These are phyloP conservation scores for Eupithecia subfuscata DNA, from an alignment of 2,888 invertebrate genomes.

Conservation along the genomic window DNA sequence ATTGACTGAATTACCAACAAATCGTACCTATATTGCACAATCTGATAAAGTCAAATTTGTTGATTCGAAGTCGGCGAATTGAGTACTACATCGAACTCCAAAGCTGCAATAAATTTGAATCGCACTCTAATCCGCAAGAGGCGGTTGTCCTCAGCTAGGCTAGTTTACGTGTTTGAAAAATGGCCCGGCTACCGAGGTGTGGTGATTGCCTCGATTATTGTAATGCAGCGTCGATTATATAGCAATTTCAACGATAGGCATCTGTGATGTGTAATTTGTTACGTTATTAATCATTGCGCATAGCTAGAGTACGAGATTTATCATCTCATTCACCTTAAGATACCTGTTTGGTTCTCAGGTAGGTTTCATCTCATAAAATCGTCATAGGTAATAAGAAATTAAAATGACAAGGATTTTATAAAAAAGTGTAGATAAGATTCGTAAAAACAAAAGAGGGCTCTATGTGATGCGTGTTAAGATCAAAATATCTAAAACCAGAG, in stretches of 20 bases:
- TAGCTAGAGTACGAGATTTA: slow-evolving; percentile 16
- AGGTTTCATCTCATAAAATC: background rate
- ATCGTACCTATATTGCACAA: background rate
- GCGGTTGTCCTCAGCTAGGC: slow-evolving; percentile 17
- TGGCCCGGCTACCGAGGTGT: slow-evolving; percentile 24
- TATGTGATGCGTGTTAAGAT: background rate
- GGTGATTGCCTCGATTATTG: slow-evolving; percentile 35
- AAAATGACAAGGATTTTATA: background rate
- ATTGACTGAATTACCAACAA: background rate
- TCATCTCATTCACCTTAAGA: slow-evolving; percentile 17
- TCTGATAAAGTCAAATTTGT: background rate
- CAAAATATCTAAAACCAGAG: background rate
- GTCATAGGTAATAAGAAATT: background rate
- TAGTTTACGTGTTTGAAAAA: slow-evolving; percentile 29
- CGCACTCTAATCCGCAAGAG: background rate
- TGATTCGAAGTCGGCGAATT: background rate
- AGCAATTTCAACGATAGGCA: slow-evolving; percentile 32
- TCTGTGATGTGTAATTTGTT: slow-evolving; percentile 30
- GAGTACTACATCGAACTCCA: background rate
- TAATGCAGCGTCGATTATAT: slow-evolving; percentile 31
- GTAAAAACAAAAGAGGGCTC: background rate
- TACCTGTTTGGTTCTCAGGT: background rate
- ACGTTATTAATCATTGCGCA: slow-evolving; percentile 26
- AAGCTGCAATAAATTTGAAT: slow-evolving; percentile 7
- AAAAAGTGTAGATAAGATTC: background rate